These are phyloP conservation scores for Beroe forskalii DNA, from an alignment of 37 sponge, comb jelly and placozoan genomes.

Conservation along the genomic window DNA sequence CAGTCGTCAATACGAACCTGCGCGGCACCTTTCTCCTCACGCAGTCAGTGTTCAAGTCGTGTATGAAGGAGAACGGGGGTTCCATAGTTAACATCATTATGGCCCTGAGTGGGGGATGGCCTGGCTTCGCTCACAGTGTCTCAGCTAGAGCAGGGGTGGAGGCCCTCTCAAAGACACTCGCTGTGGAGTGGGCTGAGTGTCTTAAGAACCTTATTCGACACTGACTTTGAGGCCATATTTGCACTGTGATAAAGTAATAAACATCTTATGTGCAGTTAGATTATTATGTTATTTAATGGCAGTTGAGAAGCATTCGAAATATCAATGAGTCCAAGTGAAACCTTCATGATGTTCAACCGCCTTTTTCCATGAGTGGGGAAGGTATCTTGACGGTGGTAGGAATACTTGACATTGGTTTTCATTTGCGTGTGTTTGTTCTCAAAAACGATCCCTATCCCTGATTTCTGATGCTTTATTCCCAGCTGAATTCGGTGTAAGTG, in stretches of 20 bases:
- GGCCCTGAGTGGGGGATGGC: constrained; percentile 80
- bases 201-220: constrained; percentile 71
- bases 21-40: constrained; percentile 85
- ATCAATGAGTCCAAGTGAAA: constrained; percentile 85
- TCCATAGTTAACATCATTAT: constrained; percentile 93
- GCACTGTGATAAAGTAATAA: too few relatives aligned
- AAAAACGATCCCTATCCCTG: too few relatives aligned
- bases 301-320: too few relatives aligned
- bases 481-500: too few relatives aligned
- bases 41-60: constrained; percentile 72
- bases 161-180: constrained; percentile 80
- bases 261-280: too few relatives aligned
- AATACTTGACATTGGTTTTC: too few relatives aligned
- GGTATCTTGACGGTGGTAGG: too few relatives aligned
- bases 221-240: too few relatives aligned
- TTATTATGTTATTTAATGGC: too few relatives aligned
- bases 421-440: too few relatives aligned
- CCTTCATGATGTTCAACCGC: background rate
- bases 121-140: constrained; percentile 77
- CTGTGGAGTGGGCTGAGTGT: constrained; percentile 93
- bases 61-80: constrained; percentile 91
- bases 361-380: too few relatives aligned
- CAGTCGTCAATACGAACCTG: constrained; percentile 88
- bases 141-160: constrained; percentile 94
- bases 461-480: too few relatives aligned